phyloP scores from a whole-genome alignment of 2,797 vertebrate species.

The Sebastes iracundus region DNA sequence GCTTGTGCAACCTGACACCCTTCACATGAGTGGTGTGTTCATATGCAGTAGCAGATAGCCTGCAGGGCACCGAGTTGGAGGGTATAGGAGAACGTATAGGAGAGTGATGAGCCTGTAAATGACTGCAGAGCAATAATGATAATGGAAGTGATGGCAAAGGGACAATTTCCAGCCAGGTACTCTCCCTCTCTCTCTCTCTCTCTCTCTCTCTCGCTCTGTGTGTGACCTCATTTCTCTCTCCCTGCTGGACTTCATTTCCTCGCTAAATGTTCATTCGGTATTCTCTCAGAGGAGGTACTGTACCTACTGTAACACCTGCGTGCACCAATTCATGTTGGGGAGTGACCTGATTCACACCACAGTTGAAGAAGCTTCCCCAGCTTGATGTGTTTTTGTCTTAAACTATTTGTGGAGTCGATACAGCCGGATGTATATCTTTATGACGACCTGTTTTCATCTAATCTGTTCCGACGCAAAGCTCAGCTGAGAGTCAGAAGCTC shows the following conservation, averaged over 20 bases:
- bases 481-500: conserved; percentile 48
- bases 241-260: conserved; percentile 22
- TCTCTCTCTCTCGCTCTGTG: neutral
- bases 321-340: neutral
- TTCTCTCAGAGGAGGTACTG: conserved; percentile 8
- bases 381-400: neutral
- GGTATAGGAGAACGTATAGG: conserved; percentile 49
- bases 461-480: conserved; percentile 29
- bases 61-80: conserved; percentile 38
- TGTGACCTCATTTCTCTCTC: conserved; percentile 44
- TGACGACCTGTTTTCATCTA: neutral
- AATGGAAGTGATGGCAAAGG: conserved; percentile 82
- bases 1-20: neutral
- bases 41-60: conserved; percentile 19
- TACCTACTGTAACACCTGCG: conserved; percentile 9
- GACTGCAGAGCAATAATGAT: conserved; percentile 80
- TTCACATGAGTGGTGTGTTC: neutral
- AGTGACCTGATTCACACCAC: neutral
- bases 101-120: conserved; percentile 65
- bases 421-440: neutral
- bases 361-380: neutral
- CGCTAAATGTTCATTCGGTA: neutral
- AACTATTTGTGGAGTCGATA: neutral
- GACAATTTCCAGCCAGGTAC: conserved; percentile 70
- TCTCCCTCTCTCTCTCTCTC: neutral